Evolutionary conservation across 2,113 vertebrate species (phyloP).

Genomic region (Shinisaurus crocodilurus): DNA sequence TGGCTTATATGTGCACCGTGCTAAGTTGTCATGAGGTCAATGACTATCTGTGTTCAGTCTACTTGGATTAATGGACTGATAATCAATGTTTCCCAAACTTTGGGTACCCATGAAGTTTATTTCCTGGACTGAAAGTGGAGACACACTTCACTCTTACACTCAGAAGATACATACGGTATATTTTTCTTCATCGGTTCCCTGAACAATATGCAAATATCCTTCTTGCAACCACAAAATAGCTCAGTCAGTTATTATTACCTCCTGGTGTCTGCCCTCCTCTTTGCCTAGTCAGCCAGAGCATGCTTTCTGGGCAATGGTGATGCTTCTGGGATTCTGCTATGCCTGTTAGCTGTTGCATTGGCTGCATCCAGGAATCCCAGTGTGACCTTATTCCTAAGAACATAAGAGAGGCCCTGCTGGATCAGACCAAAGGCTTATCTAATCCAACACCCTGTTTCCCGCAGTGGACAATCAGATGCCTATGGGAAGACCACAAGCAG

Average conservation of each 20-base stretch:
- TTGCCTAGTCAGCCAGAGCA: not conserved
- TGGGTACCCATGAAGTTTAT: not conserved
- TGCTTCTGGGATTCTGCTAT: not conserved
- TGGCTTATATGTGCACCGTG: too few relatives aligned
- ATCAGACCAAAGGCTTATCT: not conserved
- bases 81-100: too few relatives aligned
- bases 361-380: not conserved
- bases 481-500: not conserved
- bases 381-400: not conserved
- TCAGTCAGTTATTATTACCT: not conserved
- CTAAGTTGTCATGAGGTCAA: not conserved
- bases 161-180: not conserved
- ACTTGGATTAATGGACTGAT: not conserved
- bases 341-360: not conserved
- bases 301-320: not conserved
- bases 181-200: not conserved
- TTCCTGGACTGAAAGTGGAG: not conserved
- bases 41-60: not conserved
- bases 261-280: not conserved
- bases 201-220: not conserved
- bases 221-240: not conserved
- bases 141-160: not conserved
- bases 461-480: not conserved
- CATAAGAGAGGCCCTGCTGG: not conserved
- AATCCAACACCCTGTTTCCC: not conserved